phyloP scores from a whole-genome alignment of 2,113 vertebrate genomes.

The Megaceryle maxima region DNA sequence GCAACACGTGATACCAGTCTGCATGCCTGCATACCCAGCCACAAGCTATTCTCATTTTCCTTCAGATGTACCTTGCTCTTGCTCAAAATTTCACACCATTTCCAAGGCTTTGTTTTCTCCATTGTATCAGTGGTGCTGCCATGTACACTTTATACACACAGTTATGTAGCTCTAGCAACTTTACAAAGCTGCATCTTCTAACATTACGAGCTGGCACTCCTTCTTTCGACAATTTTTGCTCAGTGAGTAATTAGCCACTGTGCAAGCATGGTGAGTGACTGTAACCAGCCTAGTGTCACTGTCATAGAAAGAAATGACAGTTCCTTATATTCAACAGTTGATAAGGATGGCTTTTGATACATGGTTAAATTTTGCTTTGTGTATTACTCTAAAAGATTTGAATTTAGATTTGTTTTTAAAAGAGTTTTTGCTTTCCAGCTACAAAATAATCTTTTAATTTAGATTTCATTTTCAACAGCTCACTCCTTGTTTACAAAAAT shows the following conservation, averaged over 20 bases:
- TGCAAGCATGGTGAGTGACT: neutral
- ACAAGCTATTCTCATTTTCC: neutral
- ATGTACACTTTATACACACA: neutral
- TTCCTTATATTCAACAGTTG: neutral
- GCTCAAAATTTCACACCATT: neutral
- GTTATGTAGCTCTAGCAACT: neutral
- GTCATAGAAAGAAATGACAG: neutral
- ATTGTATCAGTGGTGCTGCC: neutral
- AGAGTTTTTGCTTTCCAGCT: neutral
- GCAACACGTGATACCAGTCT: neutral
- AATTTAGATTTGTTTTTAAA: neutral
- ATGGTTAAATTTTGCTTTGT: neutral
- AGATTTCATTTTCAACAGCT: neutral
- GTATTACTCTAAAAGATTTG: neutral
- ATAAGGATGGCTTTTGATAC: neutral
- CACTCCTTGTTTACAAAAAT: neutral
- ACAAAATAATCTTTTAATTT: neutral
- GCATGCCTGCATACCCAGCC: neutral
- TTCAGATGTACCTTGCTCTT: neutral
- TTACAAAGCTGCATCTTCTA: neutral
- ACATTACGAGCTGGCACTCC: neutral
- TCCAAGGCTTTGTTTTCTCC: neutral
- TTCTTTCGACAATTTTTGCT: slow-evolving; percentile 7
- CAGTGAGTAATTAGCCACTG: neutral
- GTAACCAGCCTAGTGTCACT: neutral